Base-by-base conservation (phyloP, 2,797 vertebrate genomes). In the Microtus agrestis region DNA sequence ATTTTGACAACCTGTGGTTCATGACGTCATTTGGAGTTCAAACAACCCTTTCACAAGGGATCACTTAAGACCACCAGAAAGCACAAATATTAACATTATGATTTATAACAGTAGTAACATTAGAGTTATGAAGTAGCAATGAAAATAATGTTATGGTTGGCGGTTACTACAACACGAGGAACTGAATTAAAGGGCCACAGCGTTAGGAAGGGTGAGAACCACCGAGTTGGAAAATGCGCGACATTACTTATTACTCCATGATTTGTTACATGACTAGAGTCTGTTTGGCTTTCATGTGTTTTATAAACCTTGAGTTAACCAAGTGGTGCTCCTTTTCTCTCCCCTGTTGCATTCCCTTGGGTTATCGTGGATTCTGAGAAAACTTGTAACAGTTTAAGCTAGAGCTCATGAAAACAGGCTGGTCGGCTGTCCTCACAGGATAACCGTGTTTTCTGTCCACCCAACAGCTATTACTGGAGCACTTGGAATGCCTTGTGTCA, bases 401-500 rank as follows among this genome's bases (percentile, higher is more conserved):
- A 34, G 85, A 86, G 37, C 6, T 82, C 27, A 74, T 21, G n/a
- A 40, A 67, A 82, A 65, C 90, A 91, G 34, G 89, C 95, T 43
- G 17, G 37, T 97, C 84, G 77, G 51, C 51, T 93, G 91, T 91
- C 89, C 46, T 25, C 92, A n/a, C 29, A 54, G 86, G 80, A 67
- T 97, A 93, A 97, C 87, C 87, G 0, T 7, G 65, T 97, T 96
- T 97, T 59, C 96, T 96, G 89, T 97, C 97, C 81, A 96, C 85
- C 96, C 94, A 63, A 98, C 92, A 99, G 99, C 98, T 99, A 92
- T 99, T 99, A 96, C 98, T 99, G 98, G 99, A 99, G 94, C 99
- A 99, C 98, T 98, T 99, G 99, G 99, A 99, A 98, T 99, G 99
- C 98, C 99, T 99, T 98, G 99, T 99, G 97, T 99, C 99, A 19